Percentiles rank a stretch among this genome's conserved stretches.
These are phyloP conservation scores for Orchesella cincta DNA, from an alignment of 1,140 invertebrate genomes.

Conservation along the genomic window DNA sequence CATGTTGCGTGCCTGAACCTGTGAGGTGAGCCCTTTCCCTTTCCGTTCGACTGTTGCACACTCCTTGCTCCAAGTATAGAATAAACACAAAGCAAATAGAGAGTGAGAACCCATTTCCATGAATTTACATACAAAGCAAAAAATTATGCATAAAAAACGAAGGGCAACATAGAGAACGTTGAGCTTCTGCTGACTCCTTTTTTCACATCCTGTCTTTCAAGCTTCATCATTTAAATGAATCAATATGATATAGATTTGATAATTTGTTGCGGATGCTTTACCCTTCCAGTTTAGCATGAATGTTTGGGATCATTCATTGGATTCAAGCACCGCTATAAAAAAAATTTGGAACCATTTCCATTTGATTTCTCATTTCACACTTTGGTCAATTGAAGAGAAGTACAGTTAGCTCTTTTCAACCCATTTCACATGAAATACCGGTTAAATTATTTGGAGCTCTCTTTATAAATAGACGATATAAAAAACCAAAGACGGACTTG, in stretches of 20 bases:
- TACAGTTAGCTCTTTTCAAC: too few species aligned
- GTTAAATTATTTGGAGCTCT: too few species aligned
- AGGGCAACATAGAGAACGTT: not conserved
- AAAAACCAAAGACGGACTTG: too few species aligned
- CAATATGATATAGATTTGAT: too few species aligned
- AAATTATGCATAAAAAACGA: too few species aligned
- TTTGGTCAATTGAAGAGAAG: slow-evolving; percentile 27
- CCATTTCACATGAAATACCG: too few species aligned
- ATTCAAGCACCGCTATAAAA: too few species aligned
- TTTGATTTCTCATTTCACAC: slow-evolving; percentile 40
- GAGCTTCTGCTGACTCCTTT: not conserved
- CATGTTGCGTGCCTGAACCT: not conserved
- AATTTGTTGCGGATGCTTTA: too few species aligned
- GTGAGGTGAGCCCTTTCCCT: not conserved
- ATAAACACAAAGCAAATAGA: not conserved
- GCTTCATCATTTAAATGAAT: too few species aligned
- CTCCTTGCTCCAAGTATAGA: not conserved
- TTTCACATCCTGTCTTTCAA: not conserved
- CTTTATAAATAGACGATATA: too few species aligned
- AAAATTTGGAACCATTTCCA: slow-evolving; percentile 24
- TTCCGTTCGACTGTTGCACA: not conserved
- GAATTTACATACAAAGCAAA: slow-evolving; percentile 3
- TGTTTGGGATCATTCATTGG: too few species aligned
- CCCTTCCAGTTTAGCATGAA: too few species aligned
- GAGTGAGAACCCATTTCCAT: not conserved